phyloP scores from a whole-genome alignment of 2,113 vertebrate genomes.

The Grammomys dolichurus region DNA sequence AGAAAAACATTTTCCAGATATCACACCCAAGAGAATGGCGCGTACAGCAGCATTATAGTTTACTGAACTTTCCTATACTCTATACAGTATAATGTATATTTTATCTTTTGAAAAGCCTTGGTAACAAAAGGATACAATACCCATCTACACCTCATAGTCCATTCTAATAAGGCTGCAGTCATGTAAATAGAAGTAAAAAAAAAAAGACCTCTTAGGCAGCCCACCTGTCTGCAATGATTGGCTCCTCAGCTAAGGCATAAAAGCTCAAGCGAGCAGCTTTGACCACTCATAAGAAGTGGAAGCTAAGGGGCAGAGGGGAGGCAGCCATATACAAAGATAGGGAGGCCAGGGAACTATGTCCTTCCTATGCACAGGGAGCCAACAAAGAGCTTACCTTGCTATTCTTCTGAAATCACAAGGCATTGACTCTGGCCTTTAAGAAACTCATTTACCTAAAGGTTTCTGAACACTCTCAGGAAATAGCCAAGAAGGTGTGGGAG shows the following conservation, averaged over 20 bases:
- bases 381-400: constrained; percentile 30
- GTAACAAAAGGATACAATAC: constrained; percentile 72
- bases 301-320: neutral
- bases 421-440: neutral
- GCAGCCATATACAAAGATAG: neutral
- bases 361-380: neutral
- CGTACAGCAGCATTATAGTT: constrained; percentile 73
- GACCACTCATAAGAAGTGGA: no score
- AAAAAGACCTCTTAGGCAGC: neutral
- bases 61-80: constrained; percentile 70
- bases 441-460: constrained; percentile 12
- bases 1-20: constrained; percentile 71
- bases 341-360: neutral
- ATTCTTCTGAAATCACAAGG: neutral
- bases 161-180: constrained; percentile 67
- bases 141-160: constrained; percentile 39
- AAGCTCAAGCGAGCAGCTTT: neutral
- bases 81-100: constrained; percentile 61
- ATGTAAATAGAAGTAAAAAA: constrained; percentile 51
- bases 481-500: neutral
- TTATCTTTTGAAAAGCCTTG: constrained; percentile 75
- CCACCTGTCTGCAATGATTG: neutral
- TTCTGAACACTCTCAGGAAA: constrained; percentile 25
- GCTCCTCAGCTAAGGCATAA: neutral
- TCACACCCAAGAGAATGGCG: constrained; percentile 62